phyloP scores from a whole-genome alignment of 2,888 invertebrate species.

The Alloplasta piceator region DNA sequence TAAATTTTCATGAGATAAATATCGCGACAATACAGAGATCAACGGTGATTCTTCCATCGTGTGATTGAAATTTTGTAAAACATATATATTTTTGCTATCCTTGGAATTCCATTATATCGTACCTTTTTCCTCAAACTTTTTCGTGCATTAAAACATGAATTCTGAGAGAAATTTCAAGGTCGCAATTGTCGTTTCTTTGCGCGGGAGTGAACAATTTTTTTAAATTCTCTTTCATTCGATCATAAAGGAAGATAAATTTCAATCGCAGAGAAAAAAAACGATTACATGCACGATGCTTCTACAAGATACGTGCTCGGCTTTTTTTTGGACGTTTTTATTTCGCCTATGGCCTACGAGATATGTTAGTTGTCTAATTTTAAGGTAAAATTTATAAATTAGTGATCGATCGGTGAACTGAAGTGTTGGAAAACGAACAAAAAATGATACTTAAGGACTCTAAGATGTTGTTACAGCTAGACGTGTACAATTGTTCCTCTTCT shows the following conservation, averaged over 20 bases:
- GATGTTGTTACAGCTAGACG: background rate
- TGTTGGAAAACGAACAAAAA: slow-evolving; percentile 25
- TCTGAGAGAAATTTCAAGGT: too few relatives aligned
- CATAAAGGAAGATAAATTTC: background rate
- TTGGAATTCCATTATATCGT: too few relatives aligned
- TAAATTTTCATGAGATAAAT: slow-evolving; percentile 1
- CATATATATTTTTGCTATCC: too few relatives aligned
- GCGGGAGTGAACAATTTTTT: slow-evolving; percentile 8
- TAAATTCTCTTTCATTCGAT: slow-evolving; percentile 1
- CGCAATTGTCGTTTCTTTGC: background rate
- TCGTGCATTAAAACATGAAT: too few relatives aligned
- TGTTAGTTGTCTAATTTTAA: slow-evolving; percentile 42
- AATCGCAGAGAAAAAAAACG: slow-evolving; percentile 15
- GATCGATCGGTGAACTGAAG: slow-evolving; percentile 1
- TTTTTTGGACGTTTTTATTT: slow-evolving; percentile 27
- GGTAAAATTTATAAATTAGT: slow-evolving; percentile 42
- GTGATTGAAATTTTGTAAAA: too few relatives aligned
- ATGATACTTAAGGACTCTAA: slow-evolving; percentile 44
- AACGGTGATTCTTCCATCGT: background rate
- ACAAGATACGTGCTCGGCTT: slow-evolving; percentile 35
- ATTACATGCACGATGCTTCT: slow-evolving; percentile 50
- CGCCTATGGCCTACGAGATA: slow-evolving; percentile 29
- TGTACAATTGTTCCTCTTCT: too few relatives aligned
- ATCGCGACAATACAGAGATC: slow-evolving; percentile 59
- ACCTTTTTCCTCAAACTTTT: too few relatives aligned